Percentiles rank a stretch among this genome's conserved stretches.
phyloP scores from a whole-genome alignment of 2,797 vertebrate species.

The Anguilla megastoma region DNA sequence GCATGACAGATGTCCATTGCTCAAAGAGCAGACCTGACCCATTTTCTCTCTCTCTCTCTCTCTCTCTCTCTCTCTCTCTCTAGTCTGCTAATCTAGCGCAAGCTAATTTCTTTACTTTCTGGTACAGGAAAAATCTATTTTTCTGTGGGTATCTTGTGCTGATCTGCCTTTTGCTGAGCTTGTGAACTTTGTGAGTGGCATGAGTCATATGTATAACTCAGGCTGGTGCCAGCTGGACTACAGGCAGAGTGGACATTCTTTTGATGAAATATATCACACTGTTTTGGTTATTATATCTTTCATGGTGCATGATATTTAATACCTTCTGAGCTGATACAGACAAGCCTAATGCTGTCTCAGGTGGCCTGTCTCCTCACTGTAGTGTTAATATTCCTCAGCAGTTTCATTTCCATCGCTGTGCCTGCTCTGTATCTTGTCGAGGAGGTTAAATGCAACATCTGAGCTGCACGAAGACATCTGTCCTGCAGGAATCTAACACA shows the following conservation, averaged over 20 bases:
- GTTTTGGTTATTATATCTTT: slow-evolving; percentile 13
- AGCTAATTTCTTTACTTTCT: not conserved
- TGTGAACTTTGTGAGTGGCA: not conserved
- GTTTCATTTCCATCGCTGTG: not conserved
- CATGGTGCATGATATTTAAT: slow-evolving; percentile 18
- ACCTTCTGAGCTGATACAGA: not conserved
- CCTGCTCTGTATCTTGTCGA: not conserved
- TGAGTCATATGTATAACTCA: not conserved
- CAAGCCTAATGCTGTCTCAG: not conserved
- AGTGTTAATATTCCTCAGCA: not conserved
- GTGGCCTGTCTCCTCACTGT: not conserved
- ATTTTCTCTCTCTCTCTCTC: not conserved
- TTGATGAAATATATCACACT: not conserved
- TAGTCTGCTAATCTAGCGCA: not conserved
- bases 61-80: not conserved
- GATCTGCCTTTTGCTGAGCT: slow-evolving; percentile 2
- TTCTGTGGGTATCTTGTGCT: not conserved
- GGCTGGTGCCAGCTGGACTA: not conserved
- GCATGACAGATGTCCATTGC: not conserved
- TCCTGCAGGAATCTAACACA: slow-evolving; percentile 13
- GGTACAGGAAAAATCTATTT: not conserved
- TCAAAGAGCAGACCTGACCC: not conserved
- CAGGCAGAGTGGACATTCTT: not conserved
- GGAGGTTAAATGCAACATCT: slow-evolving; percentile 13
- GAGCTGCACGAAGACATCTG: slow-evolving; percentile 4